Base-by-base conservation (phyloP, 1,140 invertebrate species). In the Ceratoteleas bidentatus region DNA sequence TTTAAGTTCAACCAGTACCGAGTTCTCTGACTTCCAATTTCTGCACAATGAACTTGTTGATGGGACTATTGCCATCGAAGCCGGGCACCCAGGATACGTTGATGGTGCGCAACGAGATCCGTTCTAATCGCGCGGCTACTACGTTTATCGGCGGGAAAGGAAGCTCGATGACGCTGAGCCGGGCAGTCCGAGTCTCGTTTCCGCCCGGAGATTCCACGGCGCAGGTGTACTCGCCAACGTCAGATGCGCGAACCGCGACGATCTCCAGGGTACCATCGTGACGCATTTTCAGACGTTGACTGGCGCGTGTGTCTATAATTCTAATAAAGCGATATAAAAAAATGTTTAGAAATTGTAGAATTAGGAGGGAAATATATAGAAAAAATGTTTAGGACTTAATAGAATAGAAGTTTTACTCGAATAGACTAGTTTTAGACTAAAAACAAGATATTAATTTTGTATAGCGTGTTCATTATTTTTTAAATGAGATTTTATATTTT, bases 31-130 rank as follows among this genome's bases (percentile, higher is more conserved):
- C 96, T 85, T 97, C 96, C 80, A 97, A 93, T 88, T 96, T 96
- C 89, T 99, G 97, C 24, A 99, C 93, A 75, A 98, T 97, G 89
- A 96, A 99, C 87, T 98, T 97, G 66, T 96, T 94, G 53, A 99
- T 96, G 1, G 97, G 96, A 88, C 97, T 98, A 88, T 99, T 99
- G 45, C 99, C 99, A 92, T 99, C 97, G 91, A 99, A 99, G 9
- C 96, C 96, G 0, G 97, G 96, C 7, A 96, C 96, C 98, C 98
- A 99, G 10, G 95, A 95, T 0, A 99, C 94, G 88, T 98, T 98
- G 38, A 99, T 97, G 10, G 94, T 88, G 14, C 52, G 93, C 84
- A 24, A 92, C 83, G 76, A 93, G 88, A 87, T 94, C 87, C 38
- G 69, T 33, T 92, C 91, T 5, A 96, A 83, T 11, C 97, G 92